Evolutionary conservation across 2,797 vertebrate genomes (phyloP).

Genomic region (Rhinophrynus dorsalis): DNA sequence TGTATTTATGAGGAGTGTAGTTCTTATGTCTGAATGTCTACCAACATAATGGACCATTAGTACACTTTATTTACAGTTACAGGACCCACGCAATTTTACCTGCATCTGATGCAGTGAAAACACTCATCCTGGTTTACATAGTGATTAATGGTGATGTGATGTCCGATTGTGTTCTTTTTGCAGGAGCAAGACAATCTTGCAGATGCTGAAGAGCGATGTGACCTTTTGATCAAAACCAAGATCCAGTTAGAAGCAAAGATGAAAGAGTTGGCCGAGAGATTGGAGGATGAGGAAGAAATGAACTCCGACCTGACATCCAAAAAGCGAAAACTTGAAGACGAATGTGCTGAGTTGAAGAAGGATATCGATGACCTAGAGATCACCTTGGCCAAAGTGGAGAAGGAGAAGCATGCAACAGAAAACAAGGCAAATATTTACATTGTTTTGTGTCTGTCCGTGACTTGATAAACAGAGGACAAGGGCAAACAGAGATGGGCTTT

Average conservation of each 20-base stretch:
- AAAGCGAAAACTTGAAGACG: constrained; percentile 89
- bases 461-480: no score
- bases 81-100: no score
- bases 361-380: constrained; percentile 92
- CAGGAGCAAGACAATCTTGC: constrained; percentile 93
- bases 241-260: constrained; percentile 89
- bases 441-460: no score
- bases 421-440: constrained; percentile 81
- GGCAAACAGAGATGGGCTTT: no score
- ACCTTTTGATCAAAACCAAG: constrained; percentile 91
- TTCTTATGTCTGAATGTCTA: no score
- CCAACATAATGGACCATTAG: no score
- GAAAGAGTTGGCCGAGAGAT: constrained; percentile 83
- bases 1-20: no score
- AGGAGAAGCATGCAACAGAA: constrained; percentile 90
- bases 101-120: no score
- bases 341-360: constrained; percentile 90
- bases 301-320: constrained; percentile 80
- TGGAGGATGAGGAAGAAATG: constrained; percentile 93
- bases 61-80: no score
- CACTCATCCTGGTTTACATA: no score
- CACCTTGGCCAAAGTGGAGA: constrained; percentile 90
- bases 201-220: constrained; percentile 89
- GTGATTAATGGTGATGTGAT: no score
- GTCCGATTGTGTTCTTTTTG: no score